These are phyloP conservation scores for Lepidurus packardi DNA, from an alignment of 1,140 invertebrate genomes.

Conservation along the genomic window DNA sequence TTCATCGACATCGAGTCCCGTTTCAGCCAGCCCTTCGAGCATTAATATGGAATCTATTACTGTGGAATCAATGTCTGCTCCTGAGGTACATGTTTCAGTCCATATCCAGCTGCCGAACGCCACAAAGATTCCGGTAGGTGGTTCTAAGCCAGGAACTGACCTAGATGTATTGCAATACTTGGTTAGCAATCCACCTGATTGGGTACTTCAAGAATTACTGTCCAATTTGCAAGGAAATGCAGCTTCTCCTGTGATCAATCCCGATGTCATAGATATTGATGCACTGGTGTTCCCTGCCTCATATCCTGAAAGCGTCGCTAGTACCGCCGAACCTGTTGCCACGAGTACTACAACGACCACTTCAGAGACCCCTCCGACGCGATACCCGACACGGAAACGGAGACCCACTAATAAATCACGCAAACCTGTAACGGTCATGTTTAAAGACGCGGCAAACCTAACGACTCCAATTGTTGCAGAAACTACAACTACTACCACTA, in stretches of 20 bases:
- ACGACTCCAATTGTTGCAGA: background rate
- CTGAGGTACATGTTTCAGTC: background rate
- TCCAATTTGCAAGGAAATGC: constrained; percentile 24
- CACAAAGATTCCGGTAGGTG: background rate
- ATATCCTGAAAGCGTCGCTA: constrained; percentile 1
- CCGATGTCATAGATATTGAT: constrained; percentile 20
- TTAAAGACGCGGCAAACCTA: background rate
- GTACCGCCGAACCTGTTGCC: background rate
- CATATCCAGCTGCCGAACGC: background rate
- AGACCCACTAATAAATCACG: background rate
- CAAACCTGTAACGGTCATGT: background rate
- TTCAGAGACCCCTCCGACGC: background rate
- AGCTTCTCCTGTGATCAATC: background rate
- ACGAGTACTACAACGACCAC: background rate
- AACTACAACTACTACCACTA: constrained; percentile 32
- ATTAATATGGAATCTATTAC: background rate
- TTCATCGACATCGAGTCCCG: background rate
- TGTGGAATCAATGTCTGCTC: background rate
- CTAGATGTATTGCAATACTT: constrained; percentile 30
- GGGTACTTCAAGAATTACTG: constrained; percentile 33
- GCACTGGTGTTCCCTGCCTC: constrained; percentile 29
- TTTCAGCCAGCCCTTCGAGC: background rate
- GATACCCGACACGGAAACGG: constrained; percentile 19
- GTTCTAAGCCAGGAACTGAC: background rate
- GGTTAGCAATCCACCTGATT: constrained; percentile 35